Evolutionary conservation across 2,797 vertebrate species (phyloP).

Genomic region (Selene dorsalis): DNA sequence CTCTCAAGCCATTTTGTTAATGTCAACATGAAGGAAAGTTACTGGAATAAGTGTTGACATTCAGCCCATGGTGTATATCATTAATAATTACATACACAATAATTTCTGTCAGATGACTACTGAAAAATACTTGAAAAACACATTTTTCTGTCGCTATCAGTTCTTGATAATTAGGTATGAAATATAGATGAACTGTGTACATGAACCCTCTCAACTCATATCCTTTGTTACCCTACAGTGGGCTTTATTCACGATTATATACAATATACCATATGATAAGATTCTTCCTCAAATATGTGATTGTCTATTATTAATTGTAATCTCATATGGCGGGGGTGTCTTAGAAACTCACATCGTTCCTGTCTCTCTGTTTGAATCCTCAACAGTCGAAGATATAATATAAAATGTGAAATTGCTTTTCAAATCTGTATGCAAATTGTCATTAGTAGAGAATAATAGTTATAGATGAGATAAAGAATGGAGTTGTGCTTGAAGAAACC

Average conservation of each 20-base stretch:
- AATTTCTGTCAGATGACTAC: slow-evolving; percentile 62
- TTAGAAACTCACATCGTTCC: not conserved
- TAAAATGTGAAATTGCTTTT: not conserved
- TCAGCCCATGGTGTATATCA: slow-evolving; percentile 78
- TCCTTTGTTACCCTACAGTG: slow-evolving; percentile 13
- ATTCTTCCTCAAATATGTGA: slow-evolving; percentile 31
- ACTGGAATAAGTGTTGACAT: slow-evolving; percentile 82
- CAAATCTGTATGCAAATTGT: slow-evolving; percentile 3
- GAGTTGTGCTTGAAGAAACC: not conserved
- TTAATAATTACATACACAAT: slow-evolving; percentile 76
- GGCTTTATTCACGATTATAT: slow-evolving; percentile 24
- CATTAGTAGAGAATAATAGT: not conserved
- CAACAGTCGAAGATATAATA: not conserved
- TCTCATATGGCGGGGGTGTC: not conserved
- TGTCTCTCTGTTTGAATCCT: not conserved
- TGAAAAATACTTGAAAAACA: slow-evolving; percentile 53
- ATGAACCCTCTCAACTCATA: slow-evolving; percentile 31
- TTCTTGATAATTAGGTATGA: slow-evolving; percentile 62
- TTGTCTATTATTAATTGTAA: slow-evolving; percentile 20
- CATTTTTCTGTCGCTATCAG: slow-evolving; percentile 56
- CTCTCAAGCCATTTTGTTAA: slow-evolving; percentile 83
- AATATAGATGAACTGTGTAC: slow-evolving; percentile 61
- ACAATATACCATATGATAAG: not conserved
- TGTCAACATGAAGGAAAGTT: slow-evolving; percentile 84
- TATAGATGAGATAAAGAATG: not conserved